These are phyloP conservation scores for Crambe crambe DNA, from an alignment of 37 sponge, comb jelly and placozoan genomes.

Conservation along the genomic window DNA sequence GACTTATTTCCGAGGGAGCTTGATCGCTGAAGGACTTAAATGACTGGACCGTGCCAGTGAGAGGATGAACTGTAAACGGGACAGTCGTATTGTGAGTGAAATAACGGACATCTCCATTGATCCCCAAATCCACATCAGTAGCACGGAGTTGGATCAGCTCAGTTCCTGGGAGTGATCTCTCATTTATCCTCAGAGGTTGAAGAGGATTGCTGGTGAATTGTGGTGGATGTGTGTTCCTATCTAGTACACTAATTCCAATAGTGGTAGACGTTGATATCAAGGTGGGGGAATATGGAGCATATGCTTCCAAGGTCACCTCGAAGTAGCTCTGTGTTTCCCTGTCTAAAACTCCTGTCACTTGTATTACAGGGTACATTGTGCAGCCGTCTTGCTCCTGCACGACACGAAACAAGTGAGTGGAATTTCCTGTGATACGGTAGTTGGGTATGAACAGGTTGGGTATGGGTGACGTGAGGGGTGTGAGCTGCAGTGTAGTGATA, in stretches of 20 bases:
- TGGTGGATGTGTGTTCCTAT: constrained; percentile 55
- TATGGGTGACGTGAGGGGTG: constrained; percentile 1
- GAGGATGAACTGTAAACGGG: constrained; percentile 24
- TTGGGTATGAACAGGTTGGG: background rate
- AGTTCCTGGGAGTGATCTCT: constrained; percentile 1
- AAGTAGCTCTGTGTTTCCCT: constrained; percentile 1
- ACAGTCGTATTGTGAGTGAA: background rate
- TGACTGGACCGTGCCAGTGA: constrained; percentile 29
- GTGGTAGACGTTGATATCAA: constrained; percentile 4
- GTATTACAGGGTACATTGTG: constrained; percentile 11
- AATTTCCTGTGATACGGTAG: constrained; percentile 28
- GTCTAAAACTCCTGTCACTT: constrained; percentile 12
- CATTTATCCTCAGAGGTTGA: background rate
- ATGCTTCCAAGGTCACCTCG: constrained; percentile 45
- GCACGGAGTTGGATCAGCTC: constrained; percentile 31
- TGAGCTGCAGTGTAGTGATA: background rate
- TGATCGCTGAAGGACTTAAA: constrained; percentile 6
- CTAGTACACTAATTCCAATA: constrained; percentile 47
- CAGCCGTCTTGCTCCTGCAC: constrained; percentile 6
- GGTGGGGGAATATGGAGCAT: background rate
- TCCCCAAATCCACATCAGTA: constrained; percentile 33
- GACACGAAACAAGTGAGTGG: constrained; percentile 7
- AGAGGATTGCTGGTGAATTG: background rate
- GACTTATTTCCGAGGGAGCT: background rate
- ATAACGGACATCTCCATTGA: constrained; percentile 29